Evolutionary conservation across 2,888 invertebrate genomes (phyloP).

Genomic region (Entomobrya proxima): DNA sequence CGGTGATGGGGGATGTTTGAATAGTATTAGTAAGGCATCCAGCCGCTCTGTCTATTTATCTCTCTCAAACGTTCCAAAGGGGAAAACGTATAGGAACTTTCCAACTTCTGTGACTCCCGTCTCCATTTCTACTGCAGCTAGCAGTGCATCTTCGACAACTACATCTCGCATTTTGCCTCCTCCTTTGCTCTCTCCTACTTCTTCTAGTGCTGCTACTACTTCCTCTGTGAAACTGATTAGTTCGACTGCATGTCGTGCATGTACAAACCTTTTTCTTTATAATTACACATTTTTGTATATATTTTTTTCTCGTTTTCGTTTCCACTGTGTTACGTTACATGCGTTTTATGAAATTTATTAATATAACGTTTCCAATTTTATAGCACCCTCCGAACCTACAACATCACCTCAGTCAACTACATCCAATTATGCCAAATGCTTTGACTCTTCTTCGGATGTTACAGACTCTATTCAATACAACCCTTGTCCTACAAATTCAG

Average conservation of each 20-base stretch:
- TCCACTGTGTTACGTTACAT: neutral
- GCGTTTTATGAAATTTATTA: neutral
- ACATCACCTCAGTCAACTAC: slow-evolving; percentile 69
- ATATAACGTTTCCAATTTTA: slow-evolving; percentile 1
- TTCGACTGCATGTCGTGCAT: slow-evolving; percentile 66
- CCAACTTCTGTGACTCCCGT: slow-evolving; percentile 52
- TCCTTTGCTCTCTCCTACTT: slow-evolving; percentile 68
- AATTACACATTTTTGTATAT: slow-evolving; percentile 25
- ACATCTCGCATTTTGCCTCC: slow-evolving; percentile 68
- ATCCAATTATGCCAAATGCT: slow-evolving; percentile 67
- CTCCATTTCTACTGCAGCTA: slow-evolving; percentile 35
- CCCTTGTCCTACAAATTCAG: slow-evolving; percentile 72
- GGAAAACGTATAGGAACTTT: slow-evolving; percentile 69
- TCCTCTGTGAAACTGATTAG: slow-evolving; percentile 67
- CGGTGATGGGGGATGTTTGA: slow-evolving; percentile 55
- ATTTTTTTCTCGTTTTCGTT: slow-evolving; percentile 14
- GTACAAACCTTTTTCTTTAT: slow-evolving; percentile 49
- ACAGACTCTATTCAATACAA: slow-evolving; percentile 63
- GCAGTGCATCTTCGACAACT: slow-evolving; percentile 56
- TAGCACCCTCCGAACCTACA: slow-evolving; percentile 65
- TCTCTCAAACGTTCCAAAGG: slow-evolving; percentile 71
- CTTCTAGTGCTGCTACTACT: slow-evolving; percentile 57
- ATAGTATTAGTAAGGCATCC: slow-evolving; percentile 53
- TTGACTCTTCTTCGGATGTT: slow-evolving; percentile 68
- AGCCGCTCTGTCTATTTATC: slow-evolving; percentile 71